A percentile compares a stretch with the other conserved stretches of the same genome.
Conservation (phyloP, 2,113 vertebrate species). For the Hypanus sabinus region DNA sequence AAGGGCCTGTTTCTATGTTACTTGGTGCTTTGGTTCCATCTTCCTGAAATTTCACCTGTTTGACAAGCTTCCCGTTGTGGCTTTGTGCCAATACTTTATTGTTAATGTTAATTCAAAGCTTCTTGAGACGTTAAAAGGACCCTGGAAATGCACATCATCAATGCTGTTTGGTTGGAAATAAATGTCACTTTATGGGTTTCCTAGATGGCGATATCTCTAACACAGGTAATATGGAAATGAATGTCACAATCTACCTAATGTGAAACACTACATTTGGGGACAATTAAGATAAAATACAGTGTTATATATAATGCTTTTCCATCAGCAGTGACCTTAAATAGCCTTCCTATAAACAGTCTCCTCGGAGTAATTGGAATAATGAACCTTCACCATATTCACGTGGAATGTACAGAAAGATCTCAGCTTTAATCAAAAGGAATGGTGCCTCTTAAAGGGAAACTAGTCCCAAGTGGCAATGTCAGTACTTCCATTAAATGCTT, state of each 20-base stretch:
- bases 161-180: not conserved
- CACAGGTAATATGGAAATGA: not conserved
- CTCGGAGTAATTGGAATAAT: constrained; percentile 36
- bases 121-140: too few relatives aligned
- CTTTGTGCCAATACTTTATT: not conserved
- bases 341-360: constrained; percentile 27
- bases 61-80: not conserved
- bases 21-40: too few relatives aligned
- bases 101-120: not conserved
- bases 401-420: constrained; percentile 15
- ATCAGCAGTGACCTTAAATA: constrained; percentile 18
- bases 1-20: too few relatives aligned
- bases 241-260: constrained; percentile 7
- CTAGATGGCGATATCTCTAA: not conserved
- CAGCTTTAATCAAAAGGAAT: constrained; percentile 35
- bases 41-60: not conserved
- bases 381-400: constrained; percentile 19
- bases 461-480: constrained; percentile 19
- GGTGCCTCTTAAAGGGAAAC: constrained; percentile 21
- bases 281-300: constrained; percentile 15
- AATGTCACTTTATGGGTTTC: not conserved
- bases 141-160: not conserved
- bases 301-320: constrained; percentile 15
- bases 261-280: constrained; percentile 10
- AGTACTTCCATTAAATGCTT: constrained; percentile 34